These are phyloP conservation scores for Halictus ligatus DNA, from an alignment of 2,888 invertebrate genomes.

Conservation along the genomic window DNA sequence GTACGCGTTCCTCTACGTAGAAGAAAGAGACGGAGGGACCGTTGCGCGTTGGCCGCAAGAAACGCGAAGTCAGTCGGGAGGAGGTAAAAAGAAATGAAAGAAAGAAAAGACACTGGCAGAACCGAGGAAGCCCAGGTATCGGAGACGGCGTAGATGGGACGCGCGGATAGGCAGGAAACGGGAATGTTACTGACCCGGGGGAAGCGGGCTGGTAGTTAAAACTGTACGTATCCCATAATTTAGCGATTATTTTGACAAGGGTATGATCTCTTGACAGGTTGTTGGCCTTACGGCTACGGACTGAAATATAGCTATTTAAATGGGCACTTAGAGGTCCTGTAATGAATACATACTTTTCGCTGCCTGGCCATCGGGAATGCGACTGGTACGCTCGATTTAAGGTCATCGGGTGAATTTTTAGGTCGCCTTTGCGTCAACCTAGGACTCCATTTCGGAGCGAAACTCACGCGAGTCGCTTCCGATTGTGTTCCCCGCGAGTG, in stretches of 20 bases:
- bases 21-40: not conserved
- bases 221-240: slow-evolving; percentile 81
- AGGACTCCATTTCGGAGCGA: too few species aligned
- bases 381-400: slow-evolving; percentile 37
- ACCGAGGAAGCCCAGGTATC: slow-evolving; percentile 68
- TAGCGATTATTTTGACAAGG: slow-evolving; percentile 83
- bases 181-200: slow-evolving; percentile 69
- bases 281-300: slow-evolving; percentile 78
- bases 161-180: slow-evolving; percentile 73
- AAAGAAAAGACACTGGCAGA: slow-evolving; percentile 5
- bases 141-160: slow-evolving; percentile 61
- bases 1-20: not conserved
- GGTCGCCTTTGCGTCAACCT: too few species aligned
- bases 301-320: slow-evolving; percentile 81
- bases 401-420: slow-evolving; percentile 14
- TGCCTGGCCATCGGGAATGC: slow-evolving; percentile 38
- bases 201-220: slow-evolving; percentile 74
- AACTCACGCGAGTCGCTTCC: too few species aligned
- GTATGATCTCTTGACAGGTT: slow-evolving; percentile 82
- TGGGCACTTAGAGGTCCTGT: slow-evolving; percentile 73
- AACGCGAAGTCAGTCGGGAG: not conserved
- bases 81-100: not conserved
- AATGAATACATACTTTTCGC: slow-evolving; percentile 68
- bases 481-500: too few species aligned
- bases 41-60: slow-evolving; percentile 1